Percentiles rank a stretch among this genome's conserved stretches.
Evolutionary conservation across 2,888 invertebrate species (phyloP).

Genomic region (Spisula subtruncata): DNA sequence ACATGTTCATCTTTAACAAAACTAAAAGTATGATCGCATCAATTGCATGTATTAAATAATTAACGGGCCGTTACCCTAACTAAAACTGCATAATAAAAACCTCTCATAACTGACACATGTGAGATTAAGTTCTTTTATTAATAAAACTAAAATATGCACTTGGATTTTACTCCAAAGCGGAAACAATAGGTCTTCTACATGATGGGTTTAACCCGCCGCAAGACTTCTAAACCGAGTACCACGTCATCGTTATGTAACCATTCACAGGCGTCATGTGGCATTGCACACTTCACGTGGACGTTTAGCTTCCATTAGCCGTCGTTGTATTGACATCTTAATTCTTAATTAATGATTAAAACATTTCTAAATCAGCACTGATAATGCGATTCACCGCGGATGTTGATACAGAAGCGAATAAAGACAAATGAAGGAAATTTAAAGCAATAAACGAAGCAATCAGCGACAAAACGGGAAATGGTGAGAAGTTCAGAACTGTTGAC

Average conservation of each 20-base stretch:
- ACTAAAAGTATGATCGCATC: no score
- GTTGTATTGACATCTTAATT: slow-evolving; percentile 36
- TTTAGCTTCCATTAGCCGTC: slow-evolving; percentile 32
- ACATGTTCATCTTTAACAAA: no score
- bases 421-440: slow-evolving; percentile 43
- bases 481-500: background rate
- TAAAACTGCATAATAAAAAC: no score
- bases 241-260: background rate
- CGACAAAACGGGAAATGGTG: background rate
- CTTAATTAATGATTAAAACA: slow-evolving; percentile 38
- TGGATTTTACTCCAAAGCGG: no score
- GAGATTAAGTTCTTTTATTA: no score
- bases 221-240: background rate
- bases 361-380: slow-evolving; percentile 23
- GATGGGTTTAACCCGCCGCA: no score
- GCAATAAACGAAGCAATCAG: slow-evolving; percentile 30
- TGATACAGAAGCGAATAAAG: background rate
- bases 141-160: no score
- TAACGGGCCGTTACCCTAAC: no score
- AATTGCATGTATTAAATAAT: no score
- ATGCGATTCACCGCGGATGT: background rate
- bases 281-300: slow-evolving; percentile 23
- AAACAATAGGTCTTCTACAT: no score
- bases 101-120: no score
- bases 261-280: background rate